phyloP scores from a whole-genome alignment of 2,888 invertebrate genomes.

The Agrochola lychnidis region DNA sequence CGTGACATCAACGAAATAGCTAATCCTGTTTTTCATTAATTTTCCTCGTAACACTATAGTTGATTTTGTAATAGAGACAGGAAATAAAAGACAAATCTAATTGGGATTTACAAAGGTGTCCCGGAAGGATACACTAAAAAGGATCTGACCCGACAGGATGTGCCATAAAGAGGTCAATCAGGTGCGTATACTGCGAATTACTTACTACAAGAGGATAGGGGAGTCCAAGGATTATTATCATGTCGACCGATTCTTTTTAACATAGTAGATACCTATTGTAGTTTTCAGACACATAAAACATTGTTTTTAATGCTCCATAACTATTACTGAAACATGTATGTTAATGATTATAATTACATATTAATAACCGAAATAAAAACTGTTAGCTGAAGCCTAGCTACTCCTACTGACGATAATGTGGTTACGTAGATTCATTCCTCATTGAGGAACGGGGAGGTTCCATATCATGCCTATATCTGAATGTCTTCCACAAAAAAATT shows the following conservation, averaged over 20 bases:
- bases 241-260: not conserved
- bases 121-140: not conserved
- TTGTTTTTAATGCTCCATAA: not conserved
- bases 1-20: not conserved
- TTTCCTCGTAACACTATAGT: too few relatives aligned
- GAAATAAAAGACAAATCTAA: not conserved
- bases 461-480: not conserved
- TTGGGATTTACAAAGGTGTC: not conserved
- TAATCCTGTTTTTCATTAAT: not conserved
- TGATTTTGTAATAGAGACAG: not conserved
- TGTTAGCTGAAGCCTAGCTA: not conserved
- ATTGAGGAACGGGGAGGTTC: not conserved
- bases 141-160: not conserved
- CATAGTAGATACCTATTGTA: not conserved
- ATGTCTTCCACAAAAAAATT: constrained; percentile 21
- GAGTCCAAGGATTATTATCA: not conserved
- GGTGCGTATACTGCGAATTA: not conserved
- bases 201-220: not conserved
- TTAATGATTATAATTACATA: not conserved
- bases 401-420: not conserved
- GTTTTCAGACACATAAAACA: not conserved
- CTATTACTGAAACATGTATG: not conserved
- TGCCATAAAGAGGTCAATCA: not conserved
- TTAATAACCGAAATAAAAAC: not conserved
- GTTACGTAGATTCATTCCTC: not conserved